These are phyloP conservation scores for Meandrina meandrites DNA, from an alignment of 92 coral and sea anemone genomes.

Conservation along the genomic window DNA sequence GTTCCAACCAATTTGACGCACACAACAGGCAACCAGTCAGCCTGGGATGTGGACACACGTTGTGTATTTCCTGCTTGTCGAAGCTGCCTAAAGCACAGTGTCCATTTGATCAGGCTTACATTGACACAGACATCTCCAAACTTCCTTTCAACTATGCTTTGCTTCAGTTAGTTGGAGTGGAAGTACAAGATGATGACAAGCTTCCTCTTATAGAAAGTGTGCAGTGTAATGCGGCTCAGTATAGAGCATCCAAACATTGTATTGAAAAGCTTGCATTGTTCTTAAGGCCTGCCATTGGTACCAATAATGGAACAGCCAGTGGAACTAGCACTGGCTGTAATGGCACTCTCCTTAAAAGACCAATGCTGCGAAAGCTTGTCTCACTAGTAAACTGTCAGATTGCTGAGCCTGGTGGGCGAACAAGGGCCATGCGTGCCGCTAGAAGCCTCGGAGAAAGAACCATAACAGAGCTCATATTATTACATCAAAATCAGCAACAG, in stretches of 20 bases:
- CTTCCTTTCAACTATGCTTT: slow-evolving; percentile 91
- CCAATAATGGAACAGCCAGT: slow-evolving; percentile 50
- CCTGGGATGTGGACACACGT: slow-evolving; percentile 97
- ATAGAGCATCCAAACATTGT: slow-evolving; percentile 60
- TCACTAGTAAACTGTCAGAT: slow-evolving; percentile 96
- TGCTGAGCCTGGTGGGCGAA: slow-evolving; percentile 94
- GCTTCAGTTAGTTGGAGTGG: slow-evolving; percentile 77
- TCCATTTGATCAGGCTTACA: slow-evolving; percentile 95
- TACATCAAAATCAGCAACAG: slow-evolving; percentile 94
- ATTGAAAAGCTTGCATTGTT: slow-evolving; percentile 96
- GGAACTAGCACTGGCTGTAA: slow-evolving; percentile 19
- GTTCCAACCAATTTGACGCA: slow-evolving; percentile 84
- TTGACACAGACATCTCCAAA: slow-evolving; percentile 76
- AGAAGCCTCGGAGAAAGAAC: slow-evolving; percentile 98
- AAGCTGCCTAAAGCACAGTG: slow-evolving; percentile 84
- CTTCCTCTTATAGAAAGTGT: slow-evolving; percentile 80
- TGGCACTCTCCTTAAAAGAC: slow-evolving; percentile 71
- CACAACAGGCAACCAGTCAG: slow-evolving; percentile 83
- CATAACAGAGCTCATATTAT: slow-evolving; percentile 88
- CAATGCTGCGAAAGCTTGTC: slow-evolving; percentile 96
- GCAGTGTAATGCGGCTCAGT: slow-evolving; percentile 64
- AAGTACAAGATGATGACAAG: slow-evolving; percentile 49
- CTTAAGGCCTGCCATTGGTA: slow-evolving; percentile 66
- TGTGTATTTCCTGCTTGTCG: slow-evolving; percentile 94
- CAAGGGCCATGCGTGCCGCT: slow-evolving; percentile 95